Evolutionary conservation across 2,888 invertebrate genomes (phyloP), one percentile per base, ranked within the genome.

Genomic region (Eupeodes luniger): DNA sequence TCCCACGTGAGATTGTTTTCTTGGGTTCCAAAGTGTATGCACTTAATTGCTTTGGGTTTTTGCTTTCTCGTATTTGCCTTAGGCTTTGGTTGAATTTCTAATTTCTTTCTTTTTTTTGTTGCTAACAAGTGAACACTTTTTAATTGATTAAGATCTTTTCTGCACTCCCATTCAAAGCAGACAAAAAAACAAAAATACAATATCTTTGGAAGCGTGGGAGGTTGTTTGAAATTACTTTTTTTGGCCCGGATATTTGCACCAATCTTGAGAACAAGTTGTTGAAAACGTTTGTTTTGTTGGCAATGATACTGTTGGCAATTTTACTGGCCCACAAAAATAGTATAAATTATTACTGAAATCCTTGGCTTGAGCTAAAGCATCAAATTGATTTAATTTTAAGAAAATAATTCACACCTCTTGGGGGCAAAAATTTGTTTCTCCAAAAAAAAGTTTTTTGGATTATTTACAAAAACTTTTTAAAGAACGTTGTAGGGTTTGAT

Each of bases 1-100:
- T 79, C 77, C 80, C 87, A 87, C 84, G 77, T 62, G 72, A 87
- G 87, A 84, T 84, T 77, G 87, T 83, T 87, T 76, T 83, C 76
- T 84, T 77, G 67, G 87, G 84, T 87, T 81, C 67, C 80, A 62
- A 80, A 84, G 83, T 84, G 80, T 55, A 44, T 84, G 80, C 72
- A 80, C 76, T 87, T 84, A 83, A 84, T 84, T 81, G 80, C 80
- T 84, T 64, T 62, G 40, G 67, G 59, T 64, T 61, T 59, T 80
- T 77, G 87, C 87, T 87, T 87, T 83, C 87, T 81, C 87, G 77
- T 76, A 53, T 67, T 57, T 70, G 75, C 72, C 59, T 72, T 59
- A 47, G 40, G 70, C 70, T 57, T 76, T 64, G 44, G 72, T 40
- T 80, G 77, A 85, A 77, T 87, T 87, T 87, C 87, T 84, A 84